phyloP scores from a whole-genome alignment of 2,888 invertebrate species.

The Pachliopta kotzebuea region DNA sequence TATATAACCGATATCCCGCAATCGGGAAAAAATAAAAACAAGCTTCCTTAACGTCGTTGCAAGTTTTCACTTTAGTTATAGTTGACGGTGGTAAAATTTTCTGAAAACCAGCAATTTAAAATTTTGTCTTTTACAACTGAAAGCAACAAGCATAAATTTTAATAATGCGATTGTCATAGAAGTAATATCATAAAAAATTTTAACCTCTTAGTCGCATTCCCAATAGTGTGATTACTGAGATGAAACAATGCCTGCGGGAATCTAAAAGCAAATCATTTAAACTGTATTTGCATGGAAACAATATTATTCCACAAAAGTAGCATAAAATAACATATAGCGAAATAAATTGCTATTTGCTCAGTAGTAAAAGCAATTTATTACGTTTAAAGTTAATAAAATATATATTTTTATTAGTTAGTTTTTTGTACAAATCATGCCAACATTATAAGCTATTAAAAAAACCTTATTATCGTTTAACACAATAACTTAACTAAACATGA shows the following conservation, averaged over 20 bases:
- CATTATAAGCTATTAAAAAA: no score
- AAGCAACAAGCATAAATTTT: neutral
- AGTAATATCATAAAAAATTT: constrained; percentile 14
- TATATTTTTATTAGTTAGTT: no score
- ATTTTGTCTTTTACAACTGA: neutral
- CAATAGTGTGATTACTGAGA: constrained; percentile 13
- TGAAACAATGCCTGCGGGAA: constrained; percentile 11
- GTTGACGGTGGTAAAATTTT: neutral
- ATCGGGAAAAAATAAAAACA: constrained; percentile 30
- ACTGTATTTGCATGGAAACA: constrained; percentile 20
- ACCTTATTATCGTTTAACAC: no score
- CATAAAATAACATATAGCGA: neutral
- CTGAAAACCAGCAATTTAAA: neutral
- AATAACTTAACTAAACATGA: no score
- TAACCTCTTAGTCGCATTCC: constrained; percentile 16
- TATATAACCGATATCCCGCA: constrained; percentile 60
- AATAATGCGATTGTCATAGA: neutral
- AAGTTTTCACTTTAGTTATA: neutral
- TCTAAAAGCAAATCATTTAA: constrained; percentile 22
- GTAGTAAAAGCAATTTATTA: neutral
- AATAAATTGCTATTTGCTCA: neutral
- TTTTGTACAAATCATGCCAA: no score
- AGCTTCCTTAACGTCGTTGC: neutral
- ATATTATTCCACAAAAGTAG: neutral
- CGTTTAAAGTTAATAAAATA: neutral